phyloP scores from a whole-genome alignment of 2,888 invertebrate species.

The Brachyptera risi region DNA sequence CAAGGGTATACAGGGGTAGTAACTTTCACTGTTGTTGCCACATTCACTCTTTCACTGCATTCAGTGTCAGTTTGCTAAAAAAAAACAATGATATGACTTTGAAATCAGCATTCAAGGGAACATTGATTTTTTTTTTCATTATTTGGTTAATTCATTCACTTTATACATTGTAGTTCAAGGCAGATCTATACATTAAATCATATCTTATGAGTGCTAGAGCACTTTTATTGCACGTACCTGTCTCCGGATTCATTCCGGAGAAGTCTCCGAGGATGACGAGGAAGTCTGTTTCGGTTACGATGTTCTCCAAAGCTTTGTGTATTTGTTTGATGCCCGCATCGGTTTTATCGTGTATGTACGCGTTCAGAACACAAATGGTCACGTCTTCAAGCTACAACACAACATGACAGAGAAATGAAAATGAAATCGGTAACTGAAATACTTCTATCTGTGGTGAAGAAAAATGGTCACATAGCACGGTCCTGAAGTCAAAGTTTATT shows the following conservation, averaged over 20 bases:
- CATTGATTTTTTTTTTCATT: too few relatives aligned
- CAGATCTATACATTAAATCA: not conserved
- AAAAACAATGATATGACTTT: too few relatives aligned
- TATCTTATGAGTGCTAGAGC: too few relatives aligned
- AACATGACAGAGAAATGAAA: not conserved
- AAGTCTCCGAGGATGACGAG: conserved; percentile 43
- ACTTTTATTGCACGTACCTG: not conserved
- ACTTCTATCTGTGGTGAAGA: too few relatives aligned
- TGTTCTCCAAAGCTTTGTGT: conserved; percentile 22
- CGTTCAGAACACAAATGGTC: conserved; percentile 50
- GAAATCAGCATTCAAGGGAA: too few relatives aligned
- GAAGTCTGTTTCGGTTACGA: conserved; percentile 34
- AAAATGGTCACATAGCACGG: not conserved
- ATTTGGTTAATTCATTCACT: not conserved
- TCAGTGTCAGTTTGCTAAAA: too few relatives aligned
- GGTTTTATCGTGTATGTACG: conserved; percentile 30
- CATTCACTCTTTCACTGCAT: too few relatives aligned
- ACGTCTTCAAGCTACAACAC: conserved; percentile 44
- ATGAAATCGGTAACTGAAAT: not conserved
- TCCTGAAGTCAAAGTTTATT: not conserved
- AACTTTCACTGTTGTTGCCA: too few relatives aligned
- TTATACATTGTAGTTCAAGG: not conserved
- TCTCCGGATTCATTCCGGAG: conserved; percentile 34
- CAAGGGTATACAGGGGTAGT: too few relatives aligned
- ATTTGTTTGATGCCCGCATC: conserved; percentile 11